Conservation (phyloP, 2,888 invertebrate genomes). For the Amblyteles armatorius region DNA sequence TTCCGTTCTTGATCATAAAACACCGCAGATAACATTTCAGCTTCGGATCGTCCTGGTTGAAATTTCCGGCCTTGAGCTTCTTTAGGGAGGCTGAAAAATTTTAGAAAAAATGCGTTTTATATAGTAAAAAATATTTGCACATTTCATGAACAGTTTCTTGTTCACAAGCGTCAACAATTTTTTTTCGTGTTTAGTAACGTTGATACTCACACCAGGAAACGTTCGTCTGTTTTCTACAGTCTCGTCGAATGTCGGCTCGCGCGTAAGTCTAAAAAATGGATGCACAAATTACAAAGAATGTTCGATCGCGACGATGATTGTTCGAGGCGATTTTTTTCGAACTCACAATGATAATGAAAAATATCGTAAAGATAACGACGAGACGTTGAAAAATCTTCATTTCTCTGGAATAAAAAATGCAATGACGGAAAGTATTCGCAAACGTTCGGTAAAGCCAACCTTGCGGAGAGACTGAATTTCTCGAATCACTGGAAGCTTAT, state of each 20-base stretch:
- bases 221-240: conserved; percentile 76
- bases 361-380: conserved; percentile 28
- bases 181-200: neutral
- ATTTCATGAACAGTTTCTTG: neutral
- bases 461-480: conserved; percentile 38
- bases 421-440: neutral
- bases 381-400: conserved; percentile 49
- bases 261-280: conserved; percentile 64
- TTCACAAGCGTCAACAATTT: neutral
- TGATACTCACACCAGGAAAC: conserved; percentile 78
- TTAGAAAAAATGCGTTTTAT: neutral
- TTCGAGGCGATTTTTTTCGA: neutral
- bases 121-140: neutral
- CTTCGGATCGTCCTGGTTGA: conserved; percentile 74
- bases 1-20: conserved; percentile 77
- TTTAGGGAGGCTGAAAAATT: conserved; percentile 74
- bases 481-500: conserved; percentile 42
- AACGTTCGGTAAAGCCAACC: conserved; percentile 1
- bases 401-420: conserved; percentile 15
- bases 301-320: neutral
- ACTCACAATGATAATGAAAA: conserved; percentile 52
- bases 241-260: conserved; percentile 75
- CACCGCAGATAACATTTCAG: conserved; percentile 80
- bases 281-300: neutral
- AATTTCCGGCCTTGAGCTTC: conserved; percentile 75